These are phyloP conservation scores for Temnothorax nylanderi DNA, from an alignment of 1,140 invertebrate species.

Conservation along the genomic window DNA sequence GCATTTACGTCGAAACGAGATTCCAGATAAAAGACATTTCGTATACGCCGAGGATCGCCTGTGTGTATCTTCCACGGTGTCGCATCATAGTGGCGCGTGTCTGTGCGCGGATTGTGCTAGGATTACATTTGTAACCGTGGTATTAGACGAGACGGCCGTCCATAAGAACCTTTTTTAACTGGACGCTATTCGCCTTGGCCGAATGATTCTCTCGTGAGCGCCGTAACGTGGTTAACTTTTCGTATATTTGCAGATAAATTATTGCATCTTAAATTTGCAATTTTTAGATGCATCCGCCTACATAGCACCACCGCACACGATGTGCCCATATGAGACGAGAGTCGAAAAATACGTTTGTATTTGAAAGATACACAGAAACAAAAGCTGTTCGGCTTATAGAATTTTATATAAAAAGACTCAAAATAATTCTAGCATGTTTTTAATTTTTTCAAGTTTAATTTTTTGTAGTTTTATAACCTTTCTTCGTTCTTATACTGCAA, in stretches of 20 bases:
- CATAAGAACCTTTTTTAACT: slow-evolving; percentile 3
- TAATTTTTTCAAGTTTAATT: not conserved
- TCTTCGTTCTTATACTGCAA: not conserved
- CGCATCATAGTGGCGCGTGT: not conserved
- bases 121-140: slow-evolving; percentile 5
- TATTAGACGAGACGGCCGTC: slow-evolving; percentile 7
- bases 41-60: not conserved
- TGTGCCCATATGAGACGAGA: not conserved
- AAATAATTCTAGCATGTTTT: not conserved
- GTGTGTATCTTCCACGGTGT: not conserved
- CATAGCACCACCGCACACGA: not conserved
- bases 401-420: not conserved
- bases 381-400: not conserved
- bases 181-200: slow-evolving; percentile 1
- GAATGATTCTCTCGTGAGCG: not conserved
- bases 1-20: not conserved
- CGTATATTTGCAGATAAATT: slow-evolving; percentile 11
- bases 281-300: slow-evolving; percentile 30
- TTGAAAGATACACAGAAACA: not conserved
- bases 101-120: not conserved
- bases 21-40: not conserved
- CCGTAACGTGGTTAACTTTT: not conserved
- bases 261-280: not conserved
- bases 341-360: not conserved
- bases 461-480: not conserved